These are phyloP conservation scores for Megaceryle alcyon DNA, from an alignment of 2,797 vertebrate species.

Conservation along the genomic window DNA sequence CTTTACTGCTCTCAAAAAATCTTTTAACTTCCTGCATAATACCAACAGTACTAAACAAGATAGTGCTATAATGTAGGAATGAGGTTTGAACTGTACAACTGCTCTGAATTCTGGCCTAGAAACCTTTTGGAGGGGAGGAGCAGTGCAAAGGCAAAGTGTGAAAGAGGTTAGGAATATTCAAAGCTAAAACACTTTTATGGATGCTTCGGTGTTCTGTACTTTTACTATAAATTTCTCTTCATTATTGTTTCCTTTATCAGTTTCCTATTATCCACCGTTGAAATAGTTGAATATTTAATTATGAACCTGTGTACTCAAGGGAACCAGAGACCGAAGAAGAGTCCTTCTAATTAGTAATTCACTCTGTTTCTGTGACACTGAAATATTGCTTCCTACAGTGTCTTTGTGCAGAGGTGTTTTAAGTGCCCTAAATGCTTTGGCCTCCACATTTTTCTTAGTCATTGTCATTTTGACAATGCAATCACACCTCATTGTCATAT, in stretches of 20 bases:
- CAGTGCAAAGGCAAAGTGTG: not conserved
- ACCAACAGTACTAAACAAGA: not conserved
- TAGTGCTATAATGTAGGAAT: not conserved
- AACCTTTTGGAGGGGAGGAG: not conserved
- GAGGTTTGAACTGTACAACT: not conserved
- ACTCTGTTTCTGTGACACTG: not conserved
- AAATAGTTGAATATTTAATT: not conserved
- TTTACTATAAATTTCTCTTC: not conserved
- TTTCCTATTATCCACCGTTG: not conserved
- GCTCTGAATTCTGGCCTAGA: not conserved
- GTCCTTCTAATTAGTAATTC: not conserved
- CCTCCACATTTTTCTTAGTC: not conserved
- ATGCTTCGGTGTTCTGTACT: not conserved
- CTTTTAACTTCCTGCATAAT: not conserved
- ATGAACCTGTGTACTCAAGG: not conserved
- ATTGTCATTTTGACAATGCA: not conserved
- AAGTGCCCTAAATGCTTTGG: not conserved
- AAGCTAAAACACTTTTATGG: not conserved
- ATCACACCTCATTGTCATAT: not conserved
- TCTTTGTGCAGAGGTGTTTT: not conserved
- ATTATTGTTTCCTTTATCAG: not conserved
- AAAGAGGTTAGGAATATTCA: not conserved
- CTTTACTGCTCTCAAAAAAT: not conserved
- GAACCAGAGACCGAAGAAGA: not conserved
- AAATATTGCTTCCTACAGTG: not conserved